A percentile compares a stretch with the other conserved stretches of the same genome.
Evolutionary conservation across 1,140 invertebrate genomes (phyloP).

Genomic region (Pachypsylla venusta): DNA sequence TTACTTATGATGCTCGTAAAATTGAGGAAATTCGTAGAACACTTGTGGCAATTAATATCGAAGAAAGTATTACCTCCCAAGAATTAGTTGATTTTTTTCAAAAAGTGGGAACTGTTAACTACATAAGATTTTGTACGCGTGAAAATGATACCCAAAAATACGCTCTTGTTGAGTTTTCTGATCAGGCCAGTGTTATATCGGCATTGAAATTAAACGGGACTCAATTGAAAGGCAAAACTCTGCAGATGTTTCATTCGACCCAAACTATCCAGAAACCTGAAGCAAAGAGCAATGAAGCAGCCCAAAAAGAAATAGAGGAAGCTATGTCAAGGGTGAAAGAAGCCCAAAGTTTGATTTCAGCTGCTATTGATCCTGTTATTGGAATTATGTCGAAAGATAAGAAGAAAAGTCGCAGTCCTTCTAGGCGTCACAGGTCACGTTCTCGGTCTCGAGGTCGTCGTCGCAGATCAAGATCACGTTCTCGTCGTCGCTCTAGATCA

Average conservation of each 20-base stretch:
- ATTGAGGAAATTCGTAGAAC: conserved; percentile 95
- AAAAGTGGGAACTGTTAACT: conserved; percentile 85
- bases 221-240: conserved; percentile 43
- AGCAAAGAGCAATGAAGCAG: conserved; percentile 85
- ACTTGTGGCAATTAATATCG: conserved; percentile 61
- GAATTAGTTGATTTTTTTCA: conserved; percentile 75
- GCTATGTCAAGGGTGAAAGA: conserved; percentile 93
- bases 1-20: conserved; percentile 71
- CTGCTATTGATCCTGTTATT: conserved; percentile 79
- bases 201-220: conserved; percentile 76
- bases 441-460: conserved; percentile 41
- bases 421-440: conserved; percentile 29
- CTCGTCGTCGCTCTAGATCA: conserved; percentile 34
- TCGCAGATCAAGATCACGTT: conserved; percentile 44
- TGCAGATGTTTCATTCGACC: conserved; percentile 67
- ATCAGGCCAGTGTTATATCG: conserved; percentile 72
- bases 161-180: conserved; percentile 85
- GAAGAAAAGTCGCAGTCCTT: conserved; percentile 37
- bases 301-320: conserved; percentile 89
- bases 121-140: conserved; percentile 76
- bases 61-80: conserved; percentile 48
- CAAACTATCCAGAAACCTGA: conserved; percentile 84
- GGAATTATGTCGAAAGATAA: conserved; percentile 71
- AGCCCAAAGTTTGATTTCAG: conserved; percentile 82
- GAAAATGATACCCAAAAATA: conserved; percentile 56